Base-by-base conservation (phyloP, 2,797 vertebrate species). In the Enteromius afrohamiltoni region DNA sequence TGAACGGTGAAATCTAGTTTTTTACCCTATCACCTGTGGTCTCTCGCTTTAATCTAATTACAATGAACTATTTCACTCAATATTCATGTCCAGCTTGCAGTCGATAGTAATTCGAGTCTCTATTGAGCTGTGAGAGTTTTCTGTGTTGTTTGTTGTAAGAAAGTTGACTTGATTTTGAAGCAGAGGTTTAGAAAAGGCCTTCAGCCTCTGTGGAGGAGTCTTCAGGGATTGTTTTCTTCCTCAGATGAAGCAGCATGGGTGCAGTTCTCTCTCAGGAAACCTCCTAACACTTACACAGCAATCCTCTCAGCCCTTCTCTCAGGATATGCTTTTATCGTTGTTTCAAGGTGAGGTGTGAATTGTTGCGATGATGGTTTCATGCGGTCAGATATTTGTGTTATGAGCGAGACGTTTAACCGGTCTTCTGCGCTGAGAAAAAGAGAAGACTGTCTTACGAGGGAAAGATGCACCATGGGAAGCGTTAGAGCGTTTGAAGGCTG, bases 401-500 rank as follows among this genome's bases (percentile, higher is more conserved):
- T 49, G 23, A 77, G 8, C 29, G 23, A 64, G 55, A 29, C 3
- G 1, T 65, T 79, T 51, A 49, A 68, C 29, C 26, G 77, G 19
- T 34, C 34, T 69, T 60, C 6, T 29, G 79, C 1, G 0, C 8
- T 42, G 31, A 11, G 49, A 37, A 19, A 16, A 3, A 55, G 64
- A 58, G 34, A 58, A 60, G 34, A 3, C 14, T 45, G 51, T 71
- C 67, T 60, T 60, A 8, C 9, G 67, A 71, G 53, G 26, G 26
- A 47, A 9, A 60, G 19, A 6, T 60, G 53, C 26, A 60, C 8
- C 23, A 60, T 21, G 65, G 68, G 53, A 73, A 23, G 14, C 16
- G 9, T 45, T 60, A 60, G n/a, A 67, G 21, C 21, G 2, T 70
- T 69, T 80, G 64, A 69, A 80, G 78, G 65, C 65, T 69, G 65